These are phyloP conservation scores for Ophion slaviceki DNA, from an alignment of 2,888 invertebrate species.

Conservation along the genomic window DNA sequence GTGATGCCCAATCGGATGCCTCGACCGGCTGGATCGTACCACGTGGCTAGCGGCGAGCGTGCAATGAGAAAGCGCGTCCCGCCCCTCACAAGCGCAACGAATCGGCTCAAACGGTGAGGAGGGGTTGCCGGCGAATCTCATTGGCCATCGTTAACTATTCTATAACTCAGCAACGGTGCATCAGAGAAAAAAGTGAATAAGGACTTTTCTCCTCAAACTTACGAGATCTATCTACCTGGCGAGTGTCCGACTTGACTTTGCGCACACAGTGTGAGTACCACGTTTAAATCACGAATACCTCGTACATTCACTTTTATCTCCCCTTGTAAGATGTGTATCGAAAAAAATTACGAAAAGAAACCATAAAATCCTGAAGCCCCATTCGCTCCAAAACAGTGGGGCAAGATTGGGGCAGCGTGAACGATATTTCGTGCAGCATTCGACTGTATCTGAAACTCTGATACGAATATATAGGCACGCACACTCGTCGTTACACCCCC, in stretches of 20 bases:
- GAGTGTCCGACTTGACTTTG: not conserved
- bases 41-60: not conserved
- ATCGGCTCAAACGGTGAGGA: no score
- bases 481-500: constrained; percentile 12
- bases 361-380: no score
- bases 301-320: not conserved
- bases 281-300: not conserved
- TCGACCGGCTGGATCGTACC: not conserved
- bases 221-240: not conserved
- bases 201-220: not conserved
- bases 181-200: not conserved
- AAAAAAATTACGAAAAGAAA: no score
- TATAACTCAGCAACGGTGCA: not conserved
- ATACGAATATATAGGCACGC: constrained; percentile 26
- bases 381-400: not conserved
- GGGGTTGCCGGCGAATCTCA: not conserved
- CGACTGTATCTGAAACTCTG: constrained; percentile 23
- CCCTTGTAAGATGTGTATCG: not conserved
- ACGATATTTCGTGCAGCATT: not conserved
- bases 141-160: not conserved
- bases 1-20: not conserved
- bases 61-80: no score
- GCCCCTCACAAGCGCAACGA: not conserved
- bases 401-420: not conserved
- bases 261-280: not conserved